A percentile compares a stretch with the other conserved stretches of the same genome.
These are phyloP conservation scores for Ormia ochracea DNA, from an alignment of 2,888 invertebrate species.

Conservation along the genomic window DNA sequence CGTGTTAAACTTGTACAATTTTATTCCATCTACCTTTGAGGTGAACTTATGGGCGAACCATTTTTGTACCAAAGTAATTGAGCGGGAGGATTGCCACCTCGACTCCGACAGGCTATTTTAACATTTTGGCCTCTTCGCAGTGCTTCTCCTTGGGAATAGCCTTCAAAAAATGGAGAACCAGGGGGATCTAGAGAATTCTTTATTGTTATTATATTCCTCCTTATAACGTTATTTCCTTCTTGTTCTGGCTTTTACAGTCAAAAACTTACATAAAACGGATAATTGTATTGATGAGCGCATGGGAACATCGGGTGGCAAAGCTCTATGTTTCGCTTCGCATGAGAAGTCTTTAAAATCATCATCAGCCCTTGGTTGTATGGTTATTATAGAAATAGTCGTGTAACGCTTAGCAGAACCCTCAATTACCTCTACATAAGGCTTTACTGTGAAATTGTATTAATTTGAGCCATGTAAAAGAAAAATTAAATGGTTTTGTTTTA, in stretches of 20 bases:
- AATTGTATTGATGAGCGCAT: conserved; percentile 74
- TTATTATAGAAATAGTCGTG: conserved; percentile 70
- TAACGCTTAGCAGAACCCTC: conserved; percentile 71
- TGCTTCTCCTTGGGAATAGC: conserved; percentile 72
- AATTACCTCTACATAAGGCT: conserved; percentile 70
- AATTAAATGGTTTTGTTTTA: neutral
- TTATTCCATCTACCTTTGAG: conserved; percentile 67
- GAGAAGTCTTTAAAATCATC: conserved; percentile 75
- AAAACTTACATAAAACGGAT: conserved; percentile 73
- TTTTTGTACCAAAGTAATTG: conserved; percentile 74
- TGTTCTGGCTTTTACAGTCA: neutral
- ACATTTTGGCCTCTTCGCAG: conserved; percentile 73
- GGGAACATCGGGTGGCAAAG: conserved; percentile 74
- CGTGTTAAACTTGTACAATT: neutral
- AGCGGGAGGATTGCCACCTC: conserved; percentile 74
- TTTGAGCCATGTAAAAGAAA: neutral
- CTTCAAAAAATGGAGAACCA: conserved; percentile 75
- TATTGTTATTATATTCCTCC: neutral
- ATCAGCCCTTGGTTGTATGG: conserved; percentile 71
- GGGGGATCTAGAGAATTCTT: conserved; percentile 75
- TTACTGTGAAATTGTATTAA: conserved; percentile 40
- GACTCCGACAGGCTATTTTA: conserved; percentile 74
- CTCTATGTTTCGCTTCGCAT: conserved; percentile 74
- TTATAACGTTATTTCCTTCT: too few relatives aligned
- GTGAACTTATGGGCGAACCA: conserved; percentile 70